Evolutionary conservation across 2,113 vertebrate genomes (phyloP).

Genomic region (Gallinago paraguaiae): DNA sequence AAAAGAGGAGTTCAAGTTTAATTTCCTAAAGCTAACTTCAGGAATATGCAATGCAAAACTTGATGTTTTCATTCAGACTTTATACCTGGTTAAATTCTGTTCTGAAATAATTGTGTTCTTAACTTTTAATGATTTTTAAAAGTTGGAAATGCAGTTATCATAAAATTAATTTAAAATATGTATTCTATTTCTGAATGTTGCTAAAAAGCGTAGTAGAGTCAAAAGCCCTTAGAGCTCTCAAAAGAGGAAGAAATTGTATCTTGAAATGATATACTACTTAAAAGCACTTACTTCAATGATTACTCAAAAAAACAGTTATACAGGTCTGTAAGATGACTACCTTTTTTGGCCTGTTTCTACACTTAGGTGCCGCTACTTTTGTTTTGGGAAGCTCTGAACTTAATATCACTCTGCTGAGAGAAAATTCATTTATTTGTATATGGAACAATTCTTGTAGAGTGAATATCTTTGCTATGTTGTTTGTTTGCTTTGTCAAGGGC

Average conservation of each 20-base stretch:
- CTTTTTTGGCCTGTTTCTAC: neutral
- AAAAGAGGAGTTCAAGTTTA: neutral
- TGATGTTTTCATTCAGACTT: neutral
- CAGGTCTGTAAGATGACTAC: neutral
- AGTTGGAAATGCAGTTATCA: neutral
- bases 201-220: neutral
- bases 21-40: neutral
- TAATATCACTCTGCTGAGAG: neutral
- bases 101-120: neutral
- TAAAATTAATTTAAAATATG: neutral
- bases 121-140: neutral
- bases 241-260: neutral
- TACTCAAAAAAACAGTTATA: neutral
- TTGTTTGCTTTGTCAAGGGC: neutral
- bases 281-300: neutral
- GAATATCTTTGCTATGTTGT: neutral
- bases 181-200: neutral
- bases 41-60: neutral
- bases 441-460: neutral
- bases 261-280: neutral
- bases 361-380: neutral
- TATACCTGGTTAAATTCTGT: neutral
- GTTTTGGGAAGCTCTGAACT: neutral
- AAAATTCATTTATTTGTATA: neutral
- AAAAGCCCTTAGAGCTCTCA: neutral